Evolutionary conservation across 2,888 invertebrate species (phyloP), one percentile per base, ranked within the genome.

Genomic region (Venustoraphidia nigricollis): DNA sequence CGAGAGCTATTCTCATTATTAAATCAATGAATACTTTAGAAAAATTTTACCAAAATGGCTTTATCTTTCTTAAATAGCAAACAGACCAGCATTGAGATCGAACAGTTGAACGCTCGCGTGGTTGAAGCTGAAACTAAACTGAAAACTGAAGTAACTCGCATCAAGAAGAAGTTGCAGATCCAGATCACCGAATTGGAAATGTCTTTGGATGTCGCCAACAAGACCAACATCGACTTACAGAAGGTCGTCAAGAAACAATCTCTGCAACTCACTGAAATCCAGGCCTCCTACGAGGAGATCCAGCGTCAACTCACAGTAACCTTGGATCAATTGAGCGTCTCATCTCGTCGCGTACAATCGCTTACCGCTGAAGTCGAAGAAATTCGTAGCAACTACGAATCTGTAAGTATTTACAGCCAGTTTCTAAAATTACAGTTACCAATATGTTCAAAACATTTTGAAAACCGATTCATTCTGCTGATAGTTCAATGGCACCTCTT

Each of bases 81-180:
- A 75, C 92, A 92, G 76, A 90, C 93, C 68, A 88, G 91, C 77
- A 92, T 95, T 68, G 95, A 96, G 76, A 93, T 96, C 67, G 95
- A 95, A 73, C 91, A 93, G 70, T 75, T 95, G 71, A 91, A 77
- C 67, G 89, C 92, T 61, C 92, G 95, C 61, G 87, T 96, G 58
- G 88, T 92, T 53, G 95, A 96, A 67, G 93, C 94, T 55, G 95
- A 96, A 73, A 92, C 91, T 58, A 90, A 83, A 69, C 76, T 96
- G 69, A 94, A 94, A 80, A 84, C 92, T 61, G 95, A 96, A 71
- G 90, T 96, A 50, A 79, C 82, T 56, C 90, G 95, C 72, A 89
- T 96, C 75, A 95, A 95, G 86, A 96, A 96, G 92, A 96, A 96
- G 87, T 76, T 94, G 67, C 94, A 94, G 74, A 88, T 94, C 66